These are phyloP conservation scores for Drosophila affinis DNA, from an alignment of 2,888 invertebrate genomes.

Conservation along the genomic window DNA sequence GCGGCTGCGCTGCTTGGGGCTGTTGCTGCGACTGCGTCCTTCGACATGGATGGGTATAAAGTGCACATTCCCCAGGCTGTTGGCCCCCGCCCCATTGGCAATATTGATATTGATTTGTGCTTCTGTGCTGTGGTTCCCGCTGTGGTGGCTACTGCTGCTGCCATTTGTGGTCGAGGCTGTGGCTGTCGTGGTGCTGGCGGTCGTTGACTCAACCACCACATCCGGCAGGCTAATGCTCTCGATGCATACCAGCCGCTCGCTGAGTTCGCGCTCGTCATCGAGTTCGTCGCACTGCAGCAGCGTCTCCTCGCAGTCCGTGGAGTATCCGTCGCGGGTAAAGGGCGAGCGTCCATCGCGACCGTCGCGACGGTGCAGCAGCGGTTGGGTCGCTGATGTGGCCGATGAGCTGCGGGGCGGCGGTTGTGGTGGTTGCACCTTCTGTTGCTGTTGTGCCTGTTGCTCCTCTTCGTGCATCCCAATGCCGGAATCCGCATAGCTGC, in stretches of 20 bases:
- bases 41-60: slow-evolving; percentile 82
- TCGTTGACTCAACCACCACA: slow-evolving; percentile 83
- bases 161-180: slow-evolving; percentile 34
- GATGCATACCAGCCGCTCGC: slow-evolving; percentile 82
- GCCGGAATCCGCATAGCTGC: slow-evolving; percentile 82
- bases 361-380: slow-evolving; percentile 8
- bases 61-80: slow-evolving; percentile 81
- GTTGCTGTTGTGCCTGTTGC: slow-evolving; percentile 21
- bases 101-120: slow-evolving; percentile 83
- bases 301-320: slow-evolving; percentile 83
- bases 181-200: slow-evolving; percentile 41
- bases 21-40: slow-evolving; percentile 70
- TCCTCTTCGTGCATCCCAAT: slow-evolving; percentile 57
- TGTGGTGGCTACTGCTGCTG: slow-evolving; percentile 38
- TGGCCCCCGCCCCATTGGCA: slow-evolving; percentile 78
- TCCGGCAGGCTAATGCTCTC: slow-evolving; percentile 84
- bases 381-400: slow-evolving; percentile 27
- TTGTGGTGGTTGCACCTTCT: slow-evolving; percentile 24
- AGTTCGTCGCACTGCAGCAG: slow-evolving; percentile 81
- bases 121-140: slow-evolving; percentile 43
- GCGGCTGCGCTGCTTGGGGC: slow-evolving; percentile 72
- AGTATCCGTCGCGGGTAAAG: slow-evolving; percentile 81
- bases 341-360: slow-evolving; percentile 46
- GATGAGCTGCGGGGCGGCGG: slow-evolving; percentile 53
- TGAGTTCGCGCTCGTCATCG: slow-evolving; percentile 67